Percentiles rank a stretch among this genome's conserved stretches.
phyloP scores from a whole-genome alignment of 2,888 invertebrate species.

The Emmelina monodactyla region DNA sequence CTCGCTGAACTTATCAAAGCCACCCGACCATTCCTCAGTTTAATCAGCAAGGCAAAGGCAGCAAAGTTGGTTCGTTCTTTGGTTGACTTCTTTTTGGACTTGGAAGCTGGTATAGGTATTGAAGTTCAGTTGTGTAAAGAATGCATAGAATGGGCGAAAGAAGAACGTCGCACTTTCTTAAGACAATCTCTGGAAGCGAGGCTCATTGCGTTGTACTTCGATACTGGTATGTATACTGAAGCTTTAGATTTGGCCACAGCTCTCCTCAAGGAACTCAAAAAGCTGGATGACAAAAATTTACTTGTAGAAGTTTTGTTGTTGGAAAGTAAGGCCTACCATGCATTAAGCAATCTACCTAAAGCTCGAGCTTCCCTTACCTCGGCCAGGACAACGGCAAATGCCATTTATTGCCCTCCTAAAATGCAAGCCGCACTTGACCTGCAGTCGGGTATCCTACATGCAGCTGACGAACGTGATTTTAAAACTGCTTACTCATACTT shows the following conservation, averaged over 20 bases:
- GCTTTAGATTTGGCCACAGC: constrained; percentile 85
- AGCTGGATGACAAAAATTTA: constrained; percentile 98
- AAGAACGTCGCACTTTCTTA: constrained; percentile 95
- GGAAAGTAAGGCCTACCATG: constrained; percentile 99
- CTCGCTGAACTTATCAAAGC: constrained; percentile 92
- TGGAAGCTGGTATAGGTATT: constrained; percentile 95
- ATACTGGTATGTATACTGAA: constrained; percentile 88
- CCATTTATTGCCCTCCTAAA: constrained; percentile 98
- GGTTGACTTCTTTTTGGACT: constrained; percentile 96
- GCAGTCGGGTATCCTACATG: constrained; percentile 97
- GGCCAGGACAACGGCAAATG: constrained; percentile 99
- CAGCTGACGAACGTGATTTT: constrained; percentile 99
- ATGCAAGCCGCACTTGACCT: constrained; percentile 97
- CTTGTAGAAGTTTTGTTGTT: constrained; percentile 97
- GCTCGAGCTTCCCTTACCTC: constrained; percentile 96
- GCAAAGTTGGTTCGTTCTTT: constrained; percentile 96
- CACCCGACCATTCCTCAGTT: constrained; percentile 92
- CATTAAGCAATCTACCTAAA: constrained; percentile 95
- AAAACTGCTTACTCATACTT: constrained; percentile 99
- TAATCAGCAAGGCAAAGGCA: constrained; percentile 98
- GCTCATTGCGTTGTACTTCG: constrained; percentile 93
- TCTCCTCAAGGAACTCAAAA: constrained; percentile 94
- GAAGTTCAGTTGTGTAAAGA: constrained; percentile 94
- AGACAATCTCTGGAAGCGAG: constrained; percentile 96
- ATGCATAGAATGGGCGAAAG: constrained; percentile 99